Evolutionary conservation across 2,797 vertebrate genomes (phyloP), one percentile per base, ranked within the genome.

Genomic region (Taenioides sp.): DNA sequence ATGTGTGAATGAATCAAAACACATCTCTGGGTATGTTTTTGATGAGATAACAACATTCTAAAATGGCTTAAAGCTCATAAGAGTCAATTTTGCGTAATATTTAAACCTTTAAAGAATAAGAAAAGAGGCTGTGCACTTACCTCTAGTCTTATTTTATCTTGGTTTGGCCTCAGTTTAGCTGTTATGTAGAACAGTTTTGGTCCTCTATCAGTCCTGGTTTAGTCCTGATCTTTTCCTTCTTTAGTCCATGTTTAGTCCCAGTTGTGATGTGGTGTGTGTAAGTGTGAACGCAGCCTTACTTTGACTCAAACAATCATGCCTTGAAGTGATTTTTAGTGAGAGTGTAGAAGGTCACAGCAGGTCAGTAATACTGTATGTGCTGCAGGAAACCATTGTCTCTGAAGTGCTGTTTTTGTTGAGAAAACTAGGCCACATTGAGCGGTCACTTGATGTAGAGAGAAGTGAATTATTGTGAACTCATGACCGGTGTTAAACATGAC

Each of bases 251-350:
- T 52, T 55, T 22, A 55, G 50, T 5, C 22, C 54, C 22, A 57
- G 10, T 23, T 55, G 22, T n/a, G 52, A 54, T 55, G 52, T 55
- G n/a, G 7, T 57, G 54, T 57, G 22, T 14, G 54, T 52, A 23
- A 57, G 54, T 0, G 22, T 14, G 54, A 57, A 57, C 54, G 0
- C 22, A 23, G 54, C 54, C 54, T 57, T 23, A 55, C 20, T 52
- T 57, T 58, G 12, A 58, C 57, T 7, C 23, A 59, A 27, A 60
- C 58, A 28, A 17, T 60, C 28, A 16, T 12, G 34, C 22, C 20
- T 63, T 40, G 20, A 22, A 63, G 37, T 76, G 73, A 80, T 84
- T 84, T 69, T 76, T 87, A 81, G 84, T 78, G 70, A 52, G 77
- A n/a, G 25, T 18, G 28, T 63, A 16, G 18, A 7, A n/a, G 31